Evolutionary conservation across 2,888 invertebrate genomes (phyloP), one percentile per base, ranked within the genome.

Genomic region (Calliopum simillimum): DNA sequence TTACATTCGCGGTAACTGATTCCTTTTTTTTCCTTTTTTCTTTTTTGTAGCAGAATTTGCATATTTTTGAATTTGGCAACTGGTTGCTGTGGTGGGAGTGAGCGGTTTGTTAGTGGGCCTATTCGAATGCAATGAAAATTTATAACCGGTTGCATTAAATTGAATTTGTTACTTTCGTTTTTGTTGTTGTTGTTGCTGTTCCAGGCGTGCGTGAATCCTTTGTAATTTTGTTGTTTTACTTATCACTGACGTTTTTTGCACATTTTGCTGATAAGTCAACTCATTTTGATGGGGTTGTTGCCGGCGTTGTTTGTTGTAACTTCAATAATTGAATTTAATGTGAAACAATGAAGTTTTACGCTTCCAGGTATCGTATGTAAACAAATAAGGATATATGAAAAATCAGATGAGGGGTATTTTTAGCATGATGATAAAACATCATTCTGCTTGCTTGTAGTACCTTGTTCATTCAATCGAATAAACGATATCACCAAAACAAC

Each of bases 131-230:
- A 76, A 75, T 79, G 76, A 74, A 77, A 81, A 79, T 79, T 81
- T 81, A 81, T 79, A 81, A 79, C 81, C 80, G 82, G 79, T 80
- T 79, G 76, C 78, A 80, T 81, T 77, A 80, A 76, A 81, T 79
- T 80, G 80, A 81, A 79, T 81, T 76, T 16, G 21, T 33, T 33
- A 33, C 33, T 33, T 33, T 8, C n/a, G 2, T 51, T 8, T 13
- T 16, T 21, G 51, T 51, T 21, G 2, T 51, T 8, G 51, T 16
- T 21, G 51, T 51, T 16, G n/a, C 3, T 51, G 13, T 51, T 19
- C 11, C 11, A n/a, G 16, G 19, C 5, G 14, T 16, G n/a, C 11
- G n/a, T 2, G 51, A 51, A 51, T 11, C 16, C 8, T 33, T 33
- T 51, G 21, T 51, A 11, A 11, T 19, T 51, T 51, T 51, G n/a